Percentiles rank a stretch among this genome's conserved stretches.
Conservation (phyloP, 2,113 vertebrate genomes). For the Erythrocebus patas region DNA sequence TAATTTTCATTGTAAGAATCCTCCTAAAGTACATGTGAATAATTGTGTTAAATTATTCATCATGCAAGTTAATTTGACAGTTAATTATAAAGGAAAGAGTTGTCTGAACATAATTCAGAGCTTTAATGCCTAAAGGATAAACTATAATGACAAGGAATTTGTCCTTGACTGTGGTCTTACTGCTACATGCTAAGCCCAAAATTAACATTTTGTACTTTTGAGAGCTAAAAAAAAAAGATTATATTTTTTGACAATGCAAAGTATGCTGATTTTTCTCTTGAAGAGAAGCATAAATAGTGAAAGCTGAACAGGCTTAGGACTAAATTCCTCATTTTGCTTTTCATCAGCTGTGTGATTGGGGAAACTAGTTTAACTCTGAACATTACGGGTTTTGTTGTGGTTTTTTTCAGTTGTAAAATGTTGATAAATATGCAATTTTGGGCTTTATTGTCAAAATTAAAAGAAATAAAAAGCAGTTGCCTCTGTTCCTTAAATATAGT, state of each 20-base stretch:
- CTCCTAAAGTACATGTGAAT: constrained; percentile 53
- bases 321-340: constrained; percentile 38
- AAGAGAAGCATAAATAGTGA: not conserved
- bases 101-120: constrained; percentile 6
- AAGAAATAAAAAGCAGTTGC: constrained; percentile 24
- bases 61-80: constrained; percentile 65
- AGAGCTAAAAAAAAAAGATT: constrained; percentile 14
- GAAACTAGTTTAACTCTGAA: not conserved
- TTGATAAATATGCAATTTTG: not conserved
- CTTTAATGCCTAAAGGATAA: constrained; percentile 48
- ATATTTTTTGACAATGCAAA: constrained; percentile 6
- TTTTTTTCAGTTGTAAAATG: constrained; percentile 32
- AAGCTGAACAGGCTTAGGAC: not conserved
- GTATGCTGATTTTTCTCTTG: not conserved
- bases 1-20: constrained; percentile 56
- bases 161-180: constrained; percentile 1
- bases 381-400: not conserved
- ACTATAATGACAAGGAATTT: constrained; percentile 39
- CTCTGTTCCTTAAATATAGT: not conserved
- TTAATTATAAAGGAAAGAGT: constrained; percentile 58
- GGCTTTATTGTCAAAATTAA: not conserved
- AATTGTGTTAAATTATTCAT: constrained; percentile 66
- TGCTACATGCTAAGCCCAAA: constrained; percentile 5
- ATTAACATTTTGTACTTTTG: constrained; percentile 51
- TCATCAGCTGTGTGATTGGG: not conserved